Conservation (phyloP, 2,888 invertebrate genomes). For the Campoplex nolae region DNA sequence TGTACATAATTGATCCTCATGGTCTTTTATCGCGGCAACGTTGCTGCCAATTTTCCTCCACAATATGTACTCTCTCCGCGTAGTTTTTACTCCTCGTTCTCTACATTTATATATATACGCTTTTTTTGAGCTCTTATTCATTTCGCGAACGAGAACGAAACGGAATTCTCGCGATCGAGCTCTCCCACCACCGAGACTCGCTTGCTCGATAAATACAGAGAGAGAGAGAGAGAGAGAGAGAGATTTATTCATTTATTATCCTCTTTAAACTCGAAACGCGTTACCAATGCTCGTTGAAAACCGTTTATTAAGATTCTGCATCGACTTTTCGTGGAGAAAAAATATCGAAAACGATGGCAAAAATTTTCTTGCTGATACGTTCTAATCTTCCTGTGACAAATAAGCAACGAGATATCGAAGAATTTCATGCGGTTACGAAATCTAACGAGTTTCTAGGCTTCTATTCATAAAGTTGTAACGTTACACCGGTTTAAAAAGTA, state of each 20-base stretch:
- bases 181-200: not conserved
- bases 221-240: not conserved
- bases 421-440: too few species aligned
- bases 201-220: not conserved
- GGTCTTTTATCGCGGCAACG: conserved; percentile 61
- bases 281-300: not conserved
- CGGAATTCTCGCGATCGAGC: not conserved
- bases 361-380: too few species aligned
- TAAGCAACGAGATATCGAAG: too few species aligned
- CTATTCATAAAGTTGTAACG: too few species aligned
- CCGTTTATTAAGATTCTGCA: not conserved
- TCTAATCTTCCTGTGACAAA: too few species aligned
- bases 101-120: not conserved
- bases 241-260: not conserved
- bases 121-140: not conserved
- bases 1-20: conserved; percentile 68
- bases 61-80: conserved; percentile 15
- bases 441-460: too few species aligned
- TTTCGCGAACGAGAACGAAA: not conserved
- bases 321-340: too few species aligned
- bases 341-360: too few species aligned
- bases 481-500: too few species aligned
- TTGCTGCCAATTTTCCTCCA: conserved; percentile 50
- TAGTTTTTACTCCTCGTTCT: not conserved
- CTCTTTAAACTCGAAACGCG: not conserved